Evolutionary conservation across 2,888 invertebrate species (phyloP).

Genomic region (Drosophila fungiperda): DNA sequence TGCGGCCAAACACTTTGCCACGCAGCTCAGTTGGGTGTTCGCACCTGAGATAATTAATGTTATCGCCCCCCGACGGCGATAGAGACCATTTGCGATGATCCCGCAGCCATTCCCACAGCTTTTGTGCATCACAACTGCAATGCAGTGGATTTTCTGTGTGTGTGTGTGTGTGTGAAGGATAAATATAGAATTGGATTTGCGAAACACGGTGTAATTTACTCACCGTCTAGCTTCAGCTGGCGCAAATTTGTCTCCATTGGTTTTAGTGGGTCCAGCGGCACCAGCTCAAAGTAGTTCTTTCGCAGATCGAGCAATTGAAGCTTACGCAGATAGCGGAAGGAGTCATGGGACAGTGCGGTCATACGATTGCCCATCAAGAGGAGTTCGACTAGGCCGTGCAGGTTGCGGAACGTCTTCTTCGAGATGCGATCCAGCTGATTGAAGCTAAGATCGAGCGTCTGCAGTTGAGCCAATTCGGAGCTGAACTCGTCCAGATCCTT

Average conservation of each 20-base stretch:
- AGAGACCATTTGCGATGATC: constrained; percentile 91
- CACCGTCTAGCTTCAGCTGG: constrained; percentile 92
- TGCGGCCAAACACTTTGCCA: constrained; percentile 90
- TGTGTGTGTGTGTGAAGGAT: neutral
- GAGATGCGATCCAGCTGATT: constrained; percentile 92
- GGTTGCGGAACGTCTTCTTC: constrained; percentile 90
- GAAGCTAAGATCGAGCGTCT: constrained; percentile 92
- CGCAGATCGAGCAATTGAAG: constrained; percentile 91
- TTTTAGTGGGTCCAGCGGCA: constrained; percentile 91
- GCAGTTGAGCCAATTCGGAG: constrained; percentile 90
- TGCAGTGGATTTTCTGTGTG: constrained; percentile 93
- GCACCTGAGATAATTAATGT: constrained; percentile 88
- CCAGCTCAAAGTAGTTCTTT: constrained; percentile 92
- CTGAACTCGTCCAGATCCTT: constrained; percentile 93
- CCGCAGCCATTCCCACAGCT: constrained; percentile 96
- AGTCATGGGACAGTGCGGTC: constrained; percentile 90
- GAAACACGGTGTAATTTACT: constrained; percentile 60
- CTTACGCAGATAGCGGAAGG: constrained; percentile 91
- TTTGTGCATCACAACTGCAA: constrained; percentile 95
- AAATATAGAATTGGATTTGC: constrained; percentile 8
- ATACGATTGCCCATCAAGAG: constrained; percentile 94
- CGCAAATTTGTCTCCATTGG: constrained; percentile 93
- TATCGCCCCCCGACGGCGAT: constrained; percentile 72
- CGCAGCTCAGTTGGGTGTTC: constrained; percentile 93
- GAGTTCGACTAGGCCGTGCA: constrained; percentile 91